Evolutionary conservation across 2,113 vertebrate species (phyloP), one percentile per base, ranked within the genome.

Genomic region (Rhinolophus ferrumequinum): DNA sequence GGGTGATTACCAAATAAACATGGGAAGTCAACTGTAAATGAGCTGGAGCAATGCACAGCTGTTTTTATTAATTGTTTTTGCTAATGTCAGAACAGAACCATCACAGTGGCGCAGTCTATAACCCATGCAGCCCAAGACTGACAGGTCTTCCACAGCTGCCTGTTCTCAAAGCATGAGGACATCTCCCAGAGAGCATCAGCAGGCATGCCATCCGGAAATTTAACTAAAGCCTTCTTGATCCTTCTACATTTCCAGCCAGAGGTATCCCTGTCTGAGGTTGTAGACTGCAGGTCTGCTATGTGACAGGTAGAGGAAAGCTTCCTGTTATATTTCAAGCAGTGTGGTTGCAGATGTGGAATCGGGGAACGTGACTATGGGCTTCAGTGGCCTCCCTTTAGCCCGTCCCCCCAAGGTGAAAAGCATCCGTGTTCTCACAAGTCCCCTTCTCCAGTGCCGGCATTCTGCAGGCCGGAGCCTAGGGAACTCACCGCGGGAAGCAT

Each of bases 1-100:
- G 47, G 30, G 58, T 33, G 52, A 22, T 70, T 62, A 69, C n/a
- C 66, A 94, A 81, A 90, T 35, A 93, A 90, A 95, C 14, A 83
- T 0, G 8, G 58, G 12, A 76, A 95, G 50, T 81, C 90, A 94
- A 94, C 67, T 35, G 47, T 90, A 94, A 95, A 95, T 11, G 88
- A 91, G 77, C 0, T 28, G 28, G 86, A 75, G 54, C 44, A 54
- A 92, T 28, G 38, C 52, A 81, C 77, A 76, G 38, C 24, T 88
- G 30, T 10, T 80, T 82, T 84, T 44, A 33, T 50, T 87, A 60
- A 85, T 54, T 85, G 13, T 83, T 91, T 87, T 73, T 88, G 56
- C 52, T 87, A 85, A 92, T 0, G 1, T 80, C 79, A 94, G 64
- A 96, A 95, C 50, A 89, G 92, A 93, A 94, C 41, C 30, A 2